These are phyloP conservation scores for Butorides virescens DNA, from an alignment of 2,113 vertebrate genomes.

Conservation along the genomic window DNA sequence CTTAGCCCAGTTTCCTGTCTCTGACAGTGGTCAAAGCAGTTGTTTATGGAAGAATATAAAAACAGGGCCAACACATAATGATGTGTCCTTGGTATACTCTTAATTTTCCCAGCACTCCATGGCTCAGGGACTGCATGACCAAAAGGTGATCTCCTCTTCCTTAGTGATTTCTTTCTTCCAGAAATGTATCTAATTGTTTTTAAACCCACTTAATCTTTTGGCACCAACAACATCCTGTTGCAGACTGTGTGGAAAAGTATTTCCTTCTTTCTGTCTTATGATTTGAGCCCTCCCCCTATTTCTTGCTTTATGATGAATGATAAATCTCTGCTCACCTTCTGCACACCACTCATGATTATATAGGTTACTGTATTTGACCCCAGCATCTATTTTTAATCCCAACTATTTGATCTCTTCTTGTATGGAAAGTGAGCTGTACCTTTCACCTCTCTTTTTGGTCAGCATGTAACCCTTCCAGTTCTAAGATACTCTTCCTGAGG, in stretches of 20 bases:
- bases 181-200: neutral
- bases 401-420: neutral
- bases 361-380: neutral
- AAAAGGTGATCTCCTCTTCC: neutral
- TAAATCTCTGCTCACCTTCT: neutral
- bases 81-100: neutral
- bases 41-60: slow-evolving; percentile 1
- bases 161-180: neutral
- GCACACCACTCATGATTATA: neutral
- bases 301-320: neutral
- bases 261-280: neutral
- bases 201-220: neutral
- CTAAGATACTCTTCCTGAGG: neutral
- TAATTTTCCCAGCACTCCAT: neutral
- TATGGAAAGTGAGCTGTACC: neutral
- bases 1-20: neutral
- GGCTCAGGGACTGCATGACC: neutral
- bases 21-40: neutral
- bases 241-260: neutral
- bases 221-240: neutral
- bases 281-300: neutral
- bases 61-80: neutral
- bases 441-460: neutral
- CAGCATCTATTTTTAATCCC: neutral
- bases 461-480: neutral